These are phyloP conservation scores for Drosophila koepferae DNA, from an alignment of 2,888 invertebrate genomes.

Conservation along the genomic window DNA sequence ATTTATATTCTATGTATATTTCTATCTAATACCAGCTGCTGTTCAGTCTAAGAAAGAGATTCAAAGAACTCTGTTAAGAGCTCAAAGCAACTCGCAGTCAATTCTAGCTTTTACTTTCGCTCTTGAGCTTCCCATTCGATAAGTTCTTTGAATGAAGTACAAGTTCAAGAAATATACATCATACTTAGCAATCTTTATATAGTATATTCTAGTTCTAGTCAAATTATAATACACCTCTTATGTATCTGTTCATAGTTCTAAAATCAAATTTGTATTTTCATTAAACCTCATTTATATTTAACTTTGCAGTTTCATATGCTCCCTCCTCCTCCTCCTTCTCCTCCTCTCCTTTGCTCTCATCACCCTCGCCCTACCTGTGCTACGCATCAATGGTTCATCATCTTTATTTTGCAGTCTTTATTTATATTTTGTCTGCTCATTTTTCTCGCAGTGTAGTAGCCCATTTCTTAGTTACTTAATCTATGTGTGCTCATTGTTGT, in stretches of 20 bases:
- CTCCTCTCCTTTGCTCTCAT: neutral
- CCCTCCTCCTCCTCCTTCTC: neutral
- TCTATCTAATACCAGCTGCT: too few relatives aligned
- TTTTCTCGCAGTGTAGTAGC: slow-evolving; percentile 47
- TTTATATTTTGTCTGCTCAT: neutral
- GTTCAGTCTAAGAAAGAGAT: too few relatives aligned
- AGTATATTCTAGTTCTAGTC: too few relatives aligned
- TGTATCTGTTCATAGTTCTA: neutral
- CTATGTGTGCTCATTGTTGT: slow-evolving; percentile 72
- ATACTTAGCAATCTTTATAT: neutral
- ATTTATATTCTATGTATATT: too few relatives aligned
- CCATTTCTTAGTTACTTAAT: slow-evolving; percentile 74
- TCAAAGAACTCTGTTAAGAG: neutral
- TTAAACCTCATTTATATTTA: neutral
- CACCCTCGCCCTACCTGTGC: neutral
- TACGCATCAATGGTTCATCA: slow-evolving; percentile 26
- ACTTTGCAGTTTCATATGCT: neutral
- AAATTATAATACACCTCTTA: neutral
- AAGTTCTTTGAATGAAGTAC: neutral
- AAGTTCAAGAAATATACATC: neutral
- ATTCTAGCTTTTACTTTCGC: neutral
- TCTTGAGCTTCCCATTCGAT: neutral
- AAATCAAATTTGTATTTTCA: neutral
- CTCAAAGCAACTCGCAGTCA: neutral
- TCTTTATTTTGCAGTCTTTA: slow-evolving; percentile 8